Base-by-base conservation (phyloP, 1,140 invertebrate species). In the Anagrus nilaparvatae region DNA sequence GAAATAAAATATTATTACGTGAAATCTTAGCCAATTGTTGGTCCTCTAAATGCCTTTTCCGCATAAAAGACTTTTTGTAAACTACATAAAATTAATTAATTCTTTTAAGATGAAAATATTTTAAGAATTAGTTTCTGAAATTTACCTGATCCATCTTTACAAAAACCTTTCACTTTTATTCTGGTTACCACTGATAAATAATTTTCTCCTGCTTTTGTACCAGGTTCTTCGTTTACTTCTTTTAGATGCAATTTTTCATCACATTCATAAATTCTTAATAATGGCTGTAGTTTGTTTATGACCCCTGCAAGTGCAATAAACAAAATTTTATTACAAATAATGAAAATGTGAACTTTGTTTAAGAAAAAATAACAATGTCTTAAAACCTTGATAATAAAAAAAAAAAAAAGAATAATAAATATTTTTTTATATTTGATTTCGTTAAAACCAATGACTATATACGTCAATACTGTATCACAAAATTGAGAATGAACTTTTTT, bases 131-230 rank as follows among this genome's bases (percentile, higher is more conserved):
- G 17, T 27, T 19, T 42, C n/a, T n/a, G n/a, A n/a, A n/a, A 53
- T 54, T 60, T 50, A 67, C 63, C 31, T 40, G 30, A 50, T 38
- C 59, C 61, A 39, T 62, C 47, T 36, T 56, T 53, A 8, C 44
- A 47, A 28, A 20, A 53, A 25, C 60, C 60, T 3, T 37, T 37
- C 2, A 69, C 39, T 34, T 42, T 47, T 0, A 55, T 60, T 46
- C 54, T 59, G 13, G 57, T 41, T n/a, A 68, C 48, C 12, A 53
- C 19, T 0, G 65, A 66, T 52, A 63, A 60, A 40, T 63, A 67
- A 39, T 70, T 68, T 32, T 67, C 61, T 3, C 66, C 65, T 5
- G 40, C 14, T 18, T 60, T 61, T 14, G 50, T 55, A 0, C 59
- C 60, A 12, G 54, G 48, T 10, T 46, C 49, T 5, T 61, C 45